Base-by-base conservation (phyloP, 1,140 invertebrate genomes). In the Proales similis region DNA sequence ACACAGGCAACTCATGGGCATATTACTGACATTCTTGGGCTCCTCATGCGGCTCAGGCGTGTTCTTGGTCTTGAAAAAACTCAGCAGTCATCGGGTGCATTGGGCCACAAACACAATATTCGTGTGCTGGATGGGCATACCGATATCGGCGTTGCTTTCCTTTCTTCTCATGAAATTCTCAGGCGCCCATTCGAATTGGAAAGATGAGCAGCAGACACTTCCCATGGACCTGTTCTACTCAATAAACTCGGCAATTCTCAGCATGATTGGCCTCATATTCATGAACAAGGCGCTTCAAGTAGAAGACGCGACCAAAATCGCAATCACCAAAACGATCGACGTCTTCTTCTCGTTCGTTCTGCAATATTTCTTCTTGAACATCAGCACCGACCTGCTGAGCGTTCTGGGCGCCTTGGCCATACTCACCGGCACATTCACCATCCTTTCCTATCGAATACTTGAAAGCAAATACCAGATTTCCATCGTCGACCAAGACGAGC, bases 201-300 rank as follows among this genome's bases (percentile, higher is more conserved):
- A 12, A 11, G 4, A 11, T 4, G 51, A 57, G 32, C 22, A 42
- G 22, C 7, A 39, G 11, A 27, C 39, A 9, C 14, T 57, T 2
- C 51, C 51, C 9, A 57, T 57, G 51, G 51, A 57, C 30, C 39
- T 57, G 7, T 57, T 57, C 45, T 57, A 57, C 45, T 57, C 51
- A 14, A n/a, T 24, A 19, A 3, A 42, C 2, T 36, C 51, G 19
- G 14, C 33, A 9, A 17, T n/a, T 20, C 20, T 39, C 7, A 57
- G 51, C 17, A 11, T 57, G 3, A 11, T 42, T 2, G 51, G 51
- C 19, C 51, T 42, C 26, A 57, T 57, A 26, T 42, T 57, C 19
- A n/a, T 57, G 14, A 57, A 57, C 45, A 11, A 42, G 30, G 26
- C 51, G 2, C 45, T 57, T 27, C 39, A 57, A 39, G 39, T 42